These are phyloP conservation scores for Mirounga angustirostris DNA, from an alignment of 2,113 vertebrate species.

Conservation along the genomic window DNA sequence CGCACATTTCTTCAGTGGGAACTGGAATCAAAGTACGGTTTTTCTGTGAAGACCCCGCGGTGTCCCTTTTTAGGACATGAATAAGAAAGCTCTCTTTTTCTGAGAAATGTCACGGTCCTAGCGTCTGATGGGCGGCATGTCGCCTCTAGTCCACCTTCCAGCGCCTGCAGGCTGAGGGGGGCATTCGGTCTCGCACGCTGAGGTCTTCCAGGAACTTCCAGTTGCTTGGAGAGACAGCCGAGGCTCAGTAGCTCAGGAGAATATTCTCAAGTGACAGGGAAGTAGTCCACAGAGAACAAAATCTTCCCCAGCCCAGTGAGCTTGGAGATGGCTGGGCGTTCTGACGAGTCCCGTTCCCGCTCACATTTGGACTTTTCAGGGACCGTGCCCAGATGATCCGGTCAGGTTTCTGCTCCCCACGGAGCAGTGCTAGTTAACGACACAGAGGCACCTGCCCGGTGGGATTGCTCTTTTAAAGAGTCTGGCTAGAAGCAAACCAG, in stretches of 20 bases:
- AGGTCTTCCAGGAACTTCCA: not conserved
- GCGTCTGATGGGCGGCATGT: accelerated
- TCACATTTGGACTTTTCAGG: accelerated
- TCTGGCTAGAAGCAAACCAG: not conserved
- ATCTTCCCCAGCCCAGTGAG: accelerated
- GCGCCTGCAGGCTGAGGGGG: accelerated
- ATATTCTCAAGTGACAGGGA: not conserved
- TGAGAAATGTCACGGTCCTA: accelerated
- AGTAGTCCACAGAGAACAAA: not conserved
- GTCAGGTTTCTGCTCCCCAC: accelerated
- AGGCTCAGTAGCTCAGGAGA: not conserved
- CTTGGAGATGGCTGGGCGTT: not conserved
- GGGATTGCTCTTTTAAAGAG: not conserved
- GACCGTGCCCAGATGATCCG: accelerated
- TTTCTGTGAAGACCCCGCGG: not conserved
- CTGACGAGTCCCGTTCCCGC: accelerated
- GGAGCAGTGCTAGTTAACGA: accelerated
- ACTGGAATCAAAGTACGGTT: not conserved
- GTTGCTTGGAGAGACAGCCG: too few species aligned
- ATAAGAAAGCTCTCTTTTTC: not conserved
- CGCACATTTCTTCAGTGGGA: accelerated
- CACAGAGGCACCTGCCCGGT: accelerated
- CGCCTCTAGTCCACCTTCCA: accelerated
- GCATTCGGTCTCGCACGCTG: accelerated
- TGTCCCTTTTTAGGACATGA: not conserved